Evolutionary conservation across 2,113 vertebrate species (phyloP).

Genomic region (Toxotes chatareus): DNA sequence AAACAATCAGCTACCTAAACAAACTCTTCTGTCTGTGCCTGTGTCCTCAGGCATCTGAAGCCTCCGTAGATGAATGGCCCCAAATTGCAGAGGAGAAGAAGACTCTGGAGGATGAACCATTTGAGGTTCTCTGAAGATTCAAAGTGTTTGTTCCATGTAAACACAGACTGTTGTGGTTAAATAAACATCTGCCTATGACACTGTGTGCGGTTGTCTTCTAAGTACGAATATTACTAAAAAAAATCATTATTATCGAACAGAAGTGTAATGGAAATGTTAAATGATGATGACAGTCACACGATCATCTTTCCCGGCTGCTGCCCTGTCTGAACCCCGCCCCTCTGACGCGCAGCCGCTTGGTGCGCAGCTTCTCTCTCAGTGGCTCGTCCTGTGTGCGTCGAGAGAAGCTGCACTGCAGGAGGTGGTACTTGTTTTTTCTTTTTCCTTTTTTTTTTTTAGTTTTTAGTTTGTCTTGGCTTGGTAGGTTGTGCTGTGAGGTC

Average conservation of each 20-base stretch:
- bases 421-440: not conserved
- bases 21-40: not conserved
- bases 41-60: slow-evolving; percentile 49
- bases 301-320: not conserved
- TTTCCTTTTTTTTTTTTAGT: too few relatives aligned
- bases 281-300: not conserved
- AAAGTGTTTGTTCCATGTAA: not conserved
- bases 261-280: not conserved
- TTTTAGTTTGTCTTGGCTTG: not conserved
- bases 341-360: slow-evolving; percentile 19
- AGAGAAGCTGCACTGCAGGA: not conserved
- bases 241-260: too few relatives aligned
- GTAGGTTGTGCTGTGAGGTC: not conserved
- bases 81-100: slow-evolving; percentile 11
- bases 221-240: not conserved
- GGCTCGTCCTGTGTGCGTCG: not conserved
- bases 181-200: not conserved
- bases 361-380: slow-evolving; percentile 29
- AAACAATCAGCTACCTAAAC: too few relatives aligned
- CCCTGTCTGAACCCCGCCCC: slow-evolving; percentile 45
- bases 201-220: too few relatives aligned
- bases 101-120: slow-evolving; percentile 26
- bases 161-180: not conserved
- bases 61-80: slow-evolving; percentile 62
- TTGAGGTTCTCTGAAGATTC: slow-evolving; percentile 1